Evolutionary conservation across 2,113 vertebrate species (phyloP).

Genomic region (Cacatua alba): DNA sequence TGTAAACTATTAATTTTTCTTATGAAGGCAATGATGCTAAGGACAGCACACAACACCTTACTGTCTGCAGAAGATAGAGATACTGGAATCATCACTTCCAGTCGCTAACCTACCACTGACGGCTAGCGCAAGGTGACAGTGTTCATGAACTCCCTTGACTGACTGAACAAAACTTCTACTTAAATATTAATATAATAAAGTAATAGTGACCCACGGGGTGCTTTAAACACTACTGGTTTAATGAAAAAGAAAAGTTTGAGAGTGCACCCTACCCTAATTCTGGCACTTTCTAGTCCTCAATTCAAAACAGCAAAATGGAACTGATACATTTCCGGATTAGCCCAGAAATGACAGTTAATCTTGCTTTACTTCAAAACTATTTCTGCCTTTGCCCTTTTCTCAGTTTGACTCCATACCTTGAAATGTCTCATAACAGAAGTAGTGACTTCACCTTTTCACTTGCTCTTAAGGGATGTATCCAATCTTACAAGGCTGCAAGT

Average conservation of each 20-base stretch:
- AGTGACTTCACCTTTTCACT: background rate
- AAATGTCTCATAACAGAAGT: background rate
- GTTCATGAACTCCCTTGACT: background rate
- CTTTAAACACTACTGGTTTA: background rate
- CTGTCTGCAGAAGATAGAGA: background rate
- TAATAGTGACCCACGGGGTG: fast-evolving
- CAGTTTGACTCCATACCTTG: background rate
- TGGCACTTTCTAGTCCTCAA: background rate
- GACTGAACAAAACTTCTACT: background rate
- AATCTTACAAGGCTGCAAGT: background rate
- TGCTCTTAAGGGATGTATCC: background rate
- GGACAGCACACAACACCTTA: background rate
- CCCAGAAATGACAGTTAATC: background rate
- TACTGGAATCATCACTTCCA: background rate
- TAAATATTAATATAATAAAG: background rate
- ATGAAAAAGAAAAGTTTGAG: background rate
- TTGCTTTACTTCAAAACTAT: background rate
- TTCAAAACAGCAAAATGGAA: background rate
- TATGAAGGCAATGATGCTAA: background rate
- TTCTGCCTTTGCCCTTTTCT: background rate
- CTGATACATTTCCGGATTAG: background rate
- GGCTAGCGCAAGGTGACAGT: background rate
- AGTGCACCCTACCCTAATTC: background rate
- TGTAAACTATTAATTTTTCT: background rate
- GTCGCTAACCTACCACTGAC: background rate